phyloP scores from a whole-genome alignment of 1,140 invertebrate genomes.

The Drosophila willistoni region DNA sequence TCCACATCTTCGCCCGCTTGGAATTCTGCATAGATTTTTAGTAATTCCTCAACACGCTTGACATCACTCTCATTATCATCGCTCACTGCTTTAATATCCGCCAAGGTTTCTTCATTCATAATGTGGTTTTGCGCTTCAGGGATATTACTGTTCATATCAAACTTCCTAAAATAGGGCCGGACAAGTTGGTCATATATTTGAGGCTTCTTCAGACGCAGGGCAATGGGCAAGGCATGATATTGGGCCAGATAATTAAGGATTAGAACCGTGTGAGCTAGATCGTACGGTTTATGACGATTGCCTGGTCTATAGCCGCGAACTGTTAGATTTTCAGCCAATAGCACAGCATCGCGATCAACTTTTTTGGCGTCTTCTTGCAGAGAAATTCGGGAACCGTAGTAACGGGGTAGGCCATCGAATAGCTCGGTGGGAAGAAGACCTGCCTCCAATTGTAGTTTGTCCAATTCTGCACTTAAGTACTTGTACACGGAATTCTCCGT shows the following conservation, averaged over 20 bases:
- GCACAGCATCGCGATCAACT: conserved; percentile 85
- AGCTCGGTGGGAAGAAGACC: conserved; percentile 79
- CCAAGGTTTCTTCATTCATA: conserved; percentile 39
- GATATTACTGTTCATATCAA: conserved; percentile 66
- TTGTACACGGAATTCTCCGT: conserved; percentile 86
- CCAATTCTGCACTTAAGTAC: conserved; percentile 83
- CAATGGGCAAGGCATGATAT: conserved; percentile 86
- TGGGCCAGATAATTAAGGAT: conserved; percentile 84
- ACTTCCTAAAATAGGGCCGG: conserved; percentile 76
- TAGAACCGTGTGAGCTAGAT: conserved; percentile 83
- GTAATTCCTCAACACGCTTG: conserved; percentile 44
- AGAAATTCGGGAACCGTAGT: conserved; percentile 84
- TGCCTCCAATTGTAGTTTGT: conserved; percentile 84
- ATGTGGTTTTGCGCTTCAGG: conserved; percentile 13
- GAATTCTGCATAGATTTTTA: conserved; percentile 35
- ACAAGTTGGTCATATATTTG: conserved; percentile 84
- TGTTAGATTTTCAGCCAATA: conserved; percentile 86
- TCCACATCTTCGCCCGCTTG: conserved; percentile 36
- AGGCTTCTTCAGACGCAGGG: conserved; percentile 84
- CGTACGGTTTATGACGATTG: conserved; percentile 84
- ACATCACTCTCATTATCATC: conserved; percentile 45
- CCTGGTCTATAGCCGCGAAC: conserved; percentile 83
- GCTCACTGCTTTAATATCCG: conserved; percentile 35
- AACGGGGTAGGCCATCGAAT: conserved; percentile 84
- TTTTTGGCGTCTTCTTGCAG: conserved; percentile 74